Base-by-base conservation (phyloP, 1,140 invertebrate species). In the Cydia pomonella region DNA sequence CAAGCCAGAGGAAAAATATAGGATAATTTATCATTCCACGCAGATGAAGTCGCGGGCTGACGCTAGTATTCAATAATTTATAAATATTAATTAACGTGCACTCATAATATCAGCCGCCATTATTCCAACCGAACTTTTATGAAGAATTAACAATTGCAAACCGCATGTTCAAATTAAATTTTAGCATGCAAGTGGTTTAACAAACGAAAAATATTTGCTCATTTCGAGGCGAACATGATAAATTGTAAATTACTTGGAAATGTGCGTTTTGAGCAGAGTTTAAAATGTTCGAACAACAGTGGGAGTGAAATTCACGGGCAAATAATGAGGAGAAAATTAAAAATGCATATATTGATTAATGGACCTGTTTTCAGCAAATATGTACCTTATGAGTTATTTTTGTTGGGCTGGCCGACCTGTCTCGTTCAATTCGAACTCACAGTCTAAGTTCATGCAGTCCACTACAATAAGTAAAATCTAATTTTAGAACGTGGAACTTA, bases 341-440 rank as follows among this genome's bases (percentile, higher is more conserved):
- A 92, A 92, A 92, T 92, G 88, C 91, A 92, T 88, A 92, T 91
- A 91, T 91, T 92, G 88, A 92, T 92, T 92, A 92, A 92, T 92
- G 89, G 88, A 81, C 85, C 85, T 88, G 84, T 86, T 84, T 83
- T 80, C 80, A 74, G 84, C 84, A 90, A 91, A 91, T 92, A 89
- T 92, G 89, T 89, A 84, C 85, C 83, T 87, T 90, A 85, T 89
- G 85, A 84, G 83, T 85, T 80, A 76, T 80, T 80, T 53, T 50
- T 69, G 63, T 18, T 33, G 63, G 77, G 81, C 73, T 33, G 63
- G 77, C 80, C 73, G 73, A 66, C 18, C 72, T 62, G 29, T 16
- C 25, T 5, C 27, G 33, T 6, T 74, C 3, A 21, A 38, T 33
- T 69, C 27, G 1, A 3, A 13, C 16, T 25, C 25, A 18, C n/a